phyloP scores from a whole-genome alignment of 1,140 invertebrate genomes.

The Periplaneta americana region DNA sequence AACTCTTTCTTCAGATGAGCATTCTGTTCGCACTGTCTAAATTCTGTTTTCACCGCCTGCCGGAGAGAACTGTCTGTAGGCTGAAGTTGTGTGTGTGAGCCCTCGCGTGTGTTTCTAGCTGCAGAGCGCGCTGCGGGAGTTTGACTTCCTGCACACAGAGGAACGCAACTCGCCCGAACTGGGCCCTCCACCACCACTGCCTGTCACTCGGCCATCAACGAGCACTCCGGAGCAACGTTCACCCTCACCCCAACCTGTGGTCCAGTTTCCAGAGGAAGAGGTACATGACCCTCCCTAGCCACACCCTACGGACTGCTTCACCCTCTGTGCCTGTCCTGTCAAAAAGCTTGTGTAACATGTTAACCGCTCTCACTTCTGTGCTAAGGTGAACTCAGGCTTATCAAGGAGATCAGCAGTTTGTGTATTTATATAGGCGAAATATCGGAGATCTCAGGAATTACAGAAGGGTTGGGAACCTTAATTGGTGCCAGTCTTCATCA shows the following conservation, averaged over 20 bases:
- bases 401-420: no score
- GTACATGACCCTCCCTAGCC: conserved; percentile 33
- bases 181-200: conserved; percentile 42
- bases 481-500: no score
- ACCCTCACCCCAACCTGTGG: conserved; percentile 66
- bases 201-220: conserved; percentile 40
- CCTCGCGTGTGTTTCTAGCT: conserved; percentile 43
- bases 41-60: not conserved
- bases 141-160: conserved; percentile 82
- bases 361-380: no score
- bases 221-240: conserved; percentile 38
- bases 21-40: not conserved
- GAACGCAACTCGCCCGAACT: conserved; percentile 40
- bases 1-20: not conserved
- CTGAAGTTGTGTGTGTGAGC: not conserved
- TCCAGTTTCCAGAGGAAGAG: conserved; percentile 77
- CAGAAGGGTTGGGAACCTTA: no score
- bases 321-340: no score
- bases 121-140: conserved; percentile 76
- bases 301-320: no score
- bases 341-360: no score
- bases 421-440: no score
- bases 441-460: no score
- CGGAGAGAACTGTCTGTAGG: not conserved
- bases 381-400: no score